A percentile compares a stretch with the other conserved stretches of the same genome.
These are phyloP conservation scores for Trissolcus basalis DNA, from an alignment of 1,140 invertebrate species.

Conservation along the genomic window DNA sequence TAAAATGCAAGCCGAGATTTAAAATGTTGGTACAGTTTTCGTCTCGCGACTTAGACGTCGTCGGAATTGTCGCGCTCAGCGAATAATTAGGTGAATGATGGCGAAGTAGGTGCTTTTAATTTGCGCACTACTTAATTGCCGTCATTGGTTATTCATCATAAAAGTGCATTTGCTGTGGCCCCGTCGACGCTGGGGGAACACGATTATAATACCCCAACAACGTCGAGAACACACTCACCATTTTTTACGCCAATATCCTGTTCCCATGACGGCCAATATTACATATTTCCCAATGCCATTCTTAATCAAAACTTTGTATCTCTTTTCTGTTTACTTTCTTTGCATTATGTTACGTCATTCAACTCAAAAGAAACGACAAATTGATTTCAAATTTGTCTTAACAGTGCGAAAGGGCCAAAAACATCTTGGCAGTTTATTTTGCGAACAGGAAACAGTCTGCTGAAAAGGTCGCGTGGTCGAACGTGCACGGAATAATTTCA, in stretches of 20 bases:
- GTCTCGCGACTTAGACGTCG: conserved; percentile 9
- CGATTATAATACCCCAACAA: conserved; percentile 21
- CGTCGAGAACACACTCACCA: conserved; percentile 14
- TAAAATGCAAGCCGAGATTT: neutral
- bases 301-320: neutral
- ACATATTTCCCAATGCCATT: conserved; percentile 1
- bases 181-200: neutral
- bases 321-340: too few relatives aligned
- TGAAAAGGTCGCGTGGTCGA: conserved; percentile 31
- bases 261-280: conserved; percentile 3
- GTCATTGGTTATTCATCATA: conserved; percentile 40
- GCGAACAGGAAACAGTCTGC: conserved; percentile 25
- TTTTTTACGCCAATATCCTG: neutral
- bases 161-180: conserved; percentile 22
- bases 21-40: conserved; percentile 20
- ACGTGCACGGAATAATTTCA: conserved; percentile 31
- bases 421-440: neutral
- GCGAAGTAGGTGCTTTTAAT: conserved; percentile 45
- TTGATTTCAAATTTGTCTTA: too few relatives aligned
- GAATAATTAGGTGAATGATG: conserved; percentile 51
- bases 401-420: too few relatives aligned
- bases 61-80: conserved; percentile 28
- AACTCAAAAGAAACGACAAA: too few relatives aligned
- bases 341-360: too few relatives aligned
- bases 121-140: conserved; percentile 36